Percentiles rank a stretch among this genome's conserved stretches.
Evolutionary conservation across 2,888 invertebrate genomes (phyloP).

Genomic region (Antheraea assamensis): DNA sequence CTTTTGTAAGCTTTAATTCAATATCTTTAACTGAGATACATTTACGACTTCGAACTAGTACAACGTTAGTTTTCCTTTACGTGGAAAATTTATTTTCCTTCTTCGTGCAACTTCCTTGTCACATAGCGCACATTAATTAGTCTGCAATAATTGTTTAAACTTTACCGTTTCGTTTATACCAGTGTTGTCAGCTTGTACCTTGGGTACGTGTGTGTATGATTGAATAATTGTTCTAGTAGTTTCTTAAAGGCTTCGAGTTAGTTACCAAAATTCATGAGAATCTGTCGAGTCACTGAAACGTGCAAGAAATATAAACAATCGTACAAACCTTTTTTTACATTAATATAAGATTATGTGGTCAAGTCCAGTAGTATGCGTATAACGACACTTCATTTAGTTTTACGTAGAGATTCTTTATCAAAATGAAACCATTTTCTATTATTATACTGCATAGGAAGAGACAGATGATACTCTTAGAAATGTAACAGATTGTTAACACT

Average conservation of each 20-base stretch:
- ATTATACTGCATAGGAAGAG: not conserved
- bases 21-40: not conserved
- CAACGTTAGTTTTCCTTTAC: not conserved
- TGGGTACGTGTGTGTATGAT: not conserved
- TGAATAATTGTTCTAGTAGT: not conserved
- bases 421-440: not conserved
- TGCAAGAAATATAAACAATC: too few relatives aligned
- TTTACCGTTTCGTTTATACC: not conserved
- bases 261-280: not conserved
- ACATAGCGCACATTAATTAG: not conserved
- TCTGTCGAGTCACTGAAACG: not conserved
- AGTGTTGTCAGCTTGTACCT: not conserved
- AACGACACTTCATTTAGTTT: not conserved
- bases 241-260: not conserved
- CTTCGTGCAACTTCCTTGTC: not conserved
- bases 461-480: not conserved
- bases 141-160: not conserved
- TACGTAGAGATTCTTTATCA: not conserved
- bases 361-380: not conserved
- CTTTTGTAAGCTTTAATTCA: not conserved
- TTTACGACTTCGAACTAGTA: not conserved
- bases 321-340: too few relatives aligned
- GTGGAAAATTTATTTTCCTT: not conserved
- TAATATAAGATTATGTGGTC: not conserved
- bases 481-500: constrained; percentile 29